Percentiles rank a stretch among this genome's conserved stretches.
These are phyloP conservation scores for Xerus inauris DNA, from an alignment of 2,113 vertebrate genomes.

Conservation along the genomic window DNA sequence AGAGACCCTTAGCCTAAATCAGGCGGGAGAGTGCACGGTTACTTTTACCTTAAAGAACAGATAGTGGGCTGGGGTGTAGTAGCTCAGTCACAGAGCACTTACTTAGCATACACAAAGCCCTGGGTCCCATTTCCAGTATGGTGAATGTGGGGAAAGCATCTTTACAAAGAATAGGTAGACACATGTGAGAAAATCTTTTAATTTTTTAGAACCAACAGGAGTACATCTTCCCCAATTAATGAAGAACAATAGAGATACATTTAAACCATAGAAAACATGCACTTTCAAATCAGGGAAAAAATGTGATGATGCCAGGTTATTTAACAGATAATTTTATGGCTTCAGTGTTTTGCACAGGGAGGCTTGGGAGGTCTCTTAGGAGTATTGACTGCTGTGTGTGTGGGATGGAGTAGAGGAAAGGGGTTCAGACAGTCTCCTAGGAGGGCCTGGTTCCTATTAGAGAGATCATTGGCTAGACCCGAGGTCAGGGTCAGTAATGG, in stretches of 20 bases:
- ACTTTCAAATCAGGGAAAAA: neutral
- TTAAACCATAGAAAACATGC: neutral
- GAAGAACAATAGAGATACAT: neutral
- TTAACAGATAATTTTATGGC: neutral
- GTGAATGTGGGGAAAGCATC: neutral
- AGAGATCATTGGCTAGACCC: neutral
- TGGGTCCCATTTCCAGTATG: neutral
- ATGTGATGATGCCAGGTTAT: neutral
- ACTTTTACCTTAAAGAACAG: conserved; percentile 7
- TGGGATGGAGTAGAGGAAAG: neutral
- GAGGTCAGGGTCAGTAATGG: neutral
- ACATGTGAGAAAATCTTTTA: neutral
- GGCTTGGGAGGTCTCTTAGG: neutral
- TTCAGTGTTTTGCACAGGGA: neutral
- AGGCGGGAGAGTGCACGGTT: neutral
- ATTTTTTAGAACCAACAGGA: neutral
- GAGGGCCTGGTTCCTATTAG: neutral
- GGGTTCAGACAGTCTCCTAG: neutral
- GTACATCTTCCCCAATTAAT: neutral
- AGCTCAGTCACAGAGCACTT: neutral
- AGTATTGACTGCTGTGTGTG: neutral
- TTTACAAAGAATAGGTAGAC: neutral
- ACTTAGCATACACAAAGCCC: neutral
- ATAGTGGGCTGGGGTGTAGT: neutral
- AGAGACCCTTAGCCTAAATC: neutral